Evolutionary conservation across 2,797 vertebrate species (phyloP).

Genomic region (Botia almorhae): DNA sequence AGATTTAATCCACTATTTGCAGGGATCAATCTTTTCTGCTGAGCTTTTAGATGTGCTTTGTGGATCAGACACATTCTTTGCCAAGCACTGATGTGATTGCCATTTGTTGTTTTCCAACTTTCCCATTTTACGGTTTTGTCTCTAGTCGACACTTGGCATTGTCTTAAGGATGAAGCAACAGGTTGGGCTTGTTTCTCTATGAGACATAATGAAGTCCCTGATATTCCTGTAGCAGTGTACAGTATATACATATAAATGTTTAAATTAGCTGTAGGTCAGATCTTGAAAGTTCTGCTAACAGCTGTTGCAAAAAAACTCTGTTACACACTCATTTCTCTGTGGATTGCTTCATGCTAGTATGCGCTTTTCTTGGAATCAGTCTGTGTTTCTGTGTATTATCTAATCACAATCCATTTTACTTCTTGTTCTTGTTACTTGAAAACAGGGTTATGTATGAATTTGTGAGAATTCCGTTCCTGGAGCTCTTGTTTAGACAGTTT

Average conservation of each 20-base stretch:
- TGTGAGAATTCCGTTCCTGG: neutral
- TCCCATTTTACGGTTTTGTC: constrained; percentile 51
- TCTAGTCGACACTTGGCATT: constrained; percentile 78
- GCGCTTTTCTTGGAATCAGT: constrained; percentile 26
- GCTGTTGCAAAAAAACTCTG: constrained; percentile 1
- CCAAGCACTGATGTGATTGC: constrained; percentile 14
- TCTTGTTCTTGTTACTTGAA: neutral
- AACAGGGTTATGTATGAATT: neutral
- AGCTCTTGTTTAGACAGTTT: neutral
- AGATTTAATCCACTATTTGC: constrained; percentile 36
- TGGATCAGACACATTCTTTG: constrained; percentile 15
- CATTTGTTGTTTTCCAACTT: constrained; percentile 52
- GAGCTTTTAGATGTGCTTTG: constrained; percentile 38
- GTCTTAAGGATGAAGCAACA: constrained; percentile 78
- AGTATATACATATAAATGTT: neutral
- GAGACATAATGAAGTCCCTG: neutral
- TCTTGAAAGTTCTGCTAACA: constrained; percentile 8
- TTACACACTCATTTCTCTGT: neutral
- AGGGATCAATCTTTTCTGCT: constrained; percentile 10
- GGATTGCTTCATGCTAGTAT: constrained; percentile 32
- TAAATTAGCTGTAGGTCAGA: neutral
- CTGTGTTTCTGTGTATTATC: neutral
- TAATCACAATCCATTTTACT: constrained; percentile 41
- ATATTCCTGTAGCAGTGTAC: neutral
- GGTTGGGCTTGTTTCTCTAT: constrained; percentile 71